Conservation (phyloP, 1,140 invertebrate species). For the Lineus longissimus region DNA sequence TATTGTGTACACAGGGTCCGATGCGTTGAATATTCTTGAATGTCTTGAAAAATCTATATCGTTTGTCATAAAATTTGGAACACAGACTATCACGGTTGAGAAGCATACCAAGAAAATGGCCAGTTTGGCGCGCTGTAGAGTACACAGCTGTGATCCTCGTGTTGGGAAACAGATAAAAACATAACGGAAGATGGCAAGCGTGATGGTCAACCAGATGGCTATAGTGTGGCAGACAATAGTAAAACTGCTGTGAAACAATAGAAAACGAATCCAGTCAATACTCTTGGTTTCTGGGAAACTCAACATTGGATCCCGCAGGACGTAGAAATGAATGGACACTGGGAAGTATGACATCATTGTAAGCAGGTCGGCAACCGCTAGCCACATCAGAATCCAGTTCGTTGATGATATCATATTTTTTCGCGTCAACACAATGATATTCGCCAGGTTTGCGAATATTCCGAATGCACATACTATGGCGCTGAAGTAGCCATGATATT, state of each 20-base stretch:
- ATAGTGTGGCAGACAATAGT: conserved; percentile 81
- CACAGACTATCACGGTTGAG: conserved; percentile 70
- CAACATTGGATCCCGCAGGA: conserved; percentile 31
- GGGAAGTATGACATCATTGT: conserved; percentile 86
- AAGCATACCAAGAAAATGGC: conserved; percentile 71
- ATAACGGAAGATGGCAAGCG: conserved; percentile 88
- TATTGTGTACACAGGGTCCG: conserved; percentile 11
- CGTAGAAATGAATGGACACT: conserved; percentile 67
- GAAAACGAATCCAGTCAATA: conserved; percentile 36
- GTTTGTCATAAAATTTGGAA: conserved; percentile 67
- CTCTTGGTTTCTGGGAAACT: conserved; percentile 22
- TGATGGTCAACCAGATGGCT: conserved; percentile 88
- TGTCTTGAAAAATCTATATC: no score
- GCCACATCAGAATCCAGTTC: conserved; percentile 76
- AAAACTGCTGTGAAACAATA: conserved; percentile 62
- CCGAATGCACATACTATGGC: conserved; percentile 80
- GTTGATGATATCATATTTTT: conserved; percentile 80
- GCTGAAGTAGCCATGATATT: conserved; percentile 67
- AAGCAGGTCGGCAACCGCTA: conserved; percentile 80
- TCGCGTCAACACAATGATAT: conserved; percentile 83
- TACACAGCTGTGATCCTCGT: conserved; percentile 70
- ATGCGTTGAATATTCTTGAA: not conserved
- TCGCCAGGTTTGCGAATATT: conserved; percentile 80
- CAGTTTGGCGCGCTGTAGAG: conserved; percentile 66
- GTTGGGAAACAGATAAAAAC: conserved; percentile 78